phyloP scores from a whole-genome alignment of 2,797 vertebrate genomes.

The Anguilla pacifica region DNA sequence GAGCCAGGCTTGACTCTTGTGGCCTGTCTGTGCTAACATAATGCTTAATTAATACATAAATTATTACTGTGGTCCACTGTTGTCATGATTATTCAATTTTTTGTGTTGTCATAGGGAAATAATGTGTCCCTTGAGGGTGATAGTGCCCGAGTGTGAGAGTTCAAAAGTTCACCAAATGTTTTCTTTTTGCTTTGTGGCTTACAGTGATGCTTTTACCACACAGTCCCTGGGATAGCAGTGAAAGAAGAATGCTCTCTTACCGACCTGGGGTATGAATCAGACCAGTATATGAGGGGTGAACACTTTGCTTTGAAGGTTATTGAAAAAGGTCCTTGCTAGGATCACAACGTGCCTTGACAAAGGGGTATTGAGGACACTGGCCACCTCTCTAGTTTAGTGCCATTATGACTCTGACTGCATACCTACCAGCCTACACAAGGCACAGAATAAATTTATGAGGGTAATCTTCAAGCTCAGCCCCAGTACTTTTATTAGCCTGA shows the following conservation, averaged over 20 bases:
- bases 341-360: background rate
- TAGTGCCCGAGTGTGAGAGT: background rate
- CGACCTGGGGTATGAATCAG: background rate
- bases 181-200: background rate
- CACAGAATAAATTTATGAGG: constrained; percentile 5
- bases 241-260: background rate
- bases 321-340: background rate
- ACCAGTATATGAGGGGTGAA: background rate
- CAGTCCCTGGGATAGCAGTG: background rate
- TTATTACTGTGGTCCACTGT: background rate
- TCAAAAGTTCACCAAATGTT: background rate
- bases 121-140: background rate
- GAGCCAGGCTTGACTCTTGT: too few species aligned
- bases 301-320: background rate
- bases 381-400: background rate
- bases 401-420: background rate
- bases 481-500: constrained; percentile 5
- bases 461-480: background rate
- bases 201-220: background rate
- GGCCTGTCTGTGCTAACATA: too few species aligned
- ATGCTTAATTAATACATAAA: background rate
- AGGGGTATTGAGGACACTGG: background rate
- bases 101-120: background rate
- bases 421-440: background rate
- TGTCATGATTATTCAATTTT: background rate